Evolutionary conservation across 2,113 vertebrate species (phyloP).

Genomic region (Climacteris rufus): DNA sequence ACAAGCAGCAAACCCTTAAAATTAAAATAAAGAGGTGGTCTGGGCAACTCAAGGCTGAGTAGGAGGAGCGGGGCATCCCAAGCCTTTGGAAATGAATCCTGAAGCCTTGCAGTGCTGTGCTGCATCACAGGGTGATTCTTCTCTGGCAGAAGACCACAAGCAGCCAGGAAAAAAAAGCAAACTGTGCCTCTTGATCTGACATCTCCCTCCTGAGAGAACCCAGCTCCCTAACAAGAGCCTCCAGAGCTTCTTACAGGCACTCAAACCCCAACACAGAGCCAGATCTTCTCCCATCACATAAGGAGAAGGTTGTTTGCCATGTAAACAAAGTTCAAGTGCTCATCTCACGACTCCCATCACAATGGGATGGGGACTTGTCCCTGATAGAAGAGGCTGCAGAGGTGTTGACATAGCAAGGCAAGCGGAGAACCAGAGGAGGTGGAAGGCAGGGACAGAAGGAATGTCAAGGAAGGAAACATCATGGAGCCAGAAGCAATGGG

Average conservation of each 20-base stretch:
- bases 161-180: not conserved
- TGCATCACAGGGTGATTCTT: not conserved
- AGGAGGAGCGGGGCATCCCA: not conserved
- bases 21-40: not conserved
- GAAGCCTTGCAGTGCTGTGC: not conserved
- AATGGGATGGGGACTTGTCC: too few species aligned
- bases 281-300: not conserved
- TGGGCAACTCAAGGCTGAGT: not conserved
- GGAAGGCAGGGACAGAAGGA: not conserved
- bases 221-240: not conserved
- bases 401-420: accelerated
- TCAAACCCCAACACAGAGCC: not conserved
- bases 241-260: not conserved
- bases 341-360: accelerated
- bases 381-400: not conserved
- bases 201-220: not conserved
- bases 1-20: not conserved
- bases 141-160: not conserved
- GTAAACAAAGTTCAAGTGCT: not conserved
- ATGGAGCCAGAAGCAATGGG: not conserved
- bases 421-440: not conserved
- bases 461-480: not conserved
- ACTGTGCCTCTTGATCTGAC: not conserved
- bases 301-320: not conserved
- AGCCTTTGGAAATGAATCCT: not conserved